These are phyloP conservation scores for Myotis myotis DNA, from an alignment of 2,797 vertebrate species.

Conservation along the genomic window DNA sequence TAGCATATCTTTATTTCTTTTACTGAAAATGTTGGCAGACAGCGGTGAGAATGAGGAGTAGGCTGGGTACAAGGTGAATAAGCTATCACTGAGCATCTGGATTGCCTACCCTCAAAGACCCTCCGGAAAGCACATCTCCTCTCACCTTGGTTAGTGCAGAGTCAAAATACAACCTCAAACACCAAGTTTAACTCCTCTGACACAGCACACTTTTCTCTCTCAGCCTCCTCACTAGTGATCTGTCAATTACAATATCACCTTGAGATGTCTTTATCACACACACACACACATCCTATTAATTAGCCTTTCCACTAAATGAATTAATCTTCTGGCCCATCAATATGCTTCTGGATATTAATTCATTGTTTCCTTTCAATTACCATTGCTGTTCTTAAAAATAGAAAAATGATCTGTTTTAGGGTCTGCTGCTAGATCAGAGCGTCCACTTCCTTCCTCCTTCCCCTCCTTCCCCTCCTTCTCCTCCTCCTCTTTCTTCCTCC, in stretches of 20 bases:
- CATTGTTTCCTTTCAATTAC: constrained; percentile 34
- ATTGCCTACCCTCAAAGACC: neutral
- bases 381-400: constrained; percentile 8
- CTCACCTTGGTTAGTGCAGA: neutral
- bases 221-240: neutral
- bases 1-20: neutral
- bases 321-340: constrained; percentile 43
- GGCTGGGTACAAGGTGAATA: neutral
- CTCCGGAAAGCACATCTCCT: neutral
- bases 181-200: neutral
- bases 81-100: neutral
- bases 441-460: neutral
- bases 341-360: constrained; percentile 46
- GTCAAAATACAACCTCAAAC: neutral
- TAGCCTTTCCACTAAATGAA: constrained; percentile 61
- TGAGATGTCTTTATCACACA: constrained; percentile 52
- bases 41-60: neutral
- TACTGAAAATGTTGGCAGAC: neutral
- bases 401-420: neutral
- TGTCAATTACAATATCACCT: constrained; percentile 51
- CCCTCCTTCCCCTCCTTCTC: neutral
- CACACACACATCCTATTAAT: constrained; percentile 50
- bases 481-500: no score
- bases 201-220: neutral
- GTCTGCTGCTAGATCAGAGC: neutral